A percentile compares a stretch with the other conserved stretches of the same genome.
Evolutionary conservation across 2,888 invertebrate species (phyloP).

Genomic region (Tupiocoris notatus): DNA sequence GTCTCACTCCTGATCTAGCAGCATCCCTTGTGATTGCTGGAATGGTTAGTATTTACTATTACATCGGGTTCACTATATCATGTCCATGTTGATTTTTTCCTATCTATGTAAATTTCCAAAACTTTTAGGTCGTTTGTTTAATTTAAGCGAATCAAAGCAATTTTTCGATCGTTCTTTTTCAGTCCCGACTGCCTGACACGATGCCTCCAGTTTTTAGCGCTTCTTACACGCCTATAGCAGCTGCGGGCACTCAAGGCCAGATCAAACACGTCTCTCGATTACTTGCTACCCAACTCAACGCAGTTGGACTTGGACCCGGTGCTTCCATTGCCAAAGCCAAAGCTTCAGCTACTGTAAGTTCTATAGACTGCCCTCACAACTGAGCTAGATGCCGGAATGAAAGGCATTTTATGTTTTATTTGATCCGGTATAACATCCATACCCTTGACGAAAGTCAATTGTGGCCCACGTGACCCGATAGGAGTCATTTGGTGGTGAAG

Average conservation of each 20-base stretch:
- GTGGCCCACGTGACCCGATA: too few relatives aligned
- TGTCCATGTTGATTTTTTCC: too few relatives aligned
- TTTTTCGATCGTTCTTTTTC: constrained; percentile 49
- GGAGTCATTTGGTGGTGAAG: too few relatives aligned
- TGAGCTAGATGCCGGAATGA: too few relatives aligned
- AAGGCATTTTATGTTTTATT: too few relatives aligned
- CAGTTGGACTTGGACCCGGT: constrained; percentile 67
- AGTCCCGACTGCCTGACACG: constrained; percentile 72
- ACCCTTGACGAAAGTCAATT: too few relatives aligned
- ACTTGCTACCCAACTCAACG: constrained; percentile 60
- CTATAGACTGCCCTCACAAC: too few relatives aligned
- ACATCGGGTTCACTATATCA: too few relatives aligned
- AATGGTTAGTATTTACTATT: constrained; percentile 54
- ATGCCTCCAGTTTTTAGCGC: constrained; percentile 79
- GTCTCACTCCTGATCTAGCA: constrained; percentile 63
- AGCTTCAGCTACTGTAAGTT: constrained; percentile 6
- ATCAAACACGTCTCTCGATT: constrained; percentile 73
- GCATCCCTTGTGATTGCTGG: constrained; percentile 65
- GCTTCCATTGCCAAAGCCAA: constrained; percentile 50
- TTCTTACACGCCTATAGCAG: constrained; percentile 85
- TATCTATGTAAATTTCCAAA: too few relatives aligned
- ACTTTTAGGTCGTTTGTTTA: too few relatives aligned
- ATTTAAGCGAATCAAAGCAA: too few relatives aligned
- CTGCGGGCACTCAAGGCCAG: constrained; percentile 76
- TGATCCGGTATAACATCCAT: too few relatives aligned